Percentiles rank a stretch among this genome's conserved stretches.
These are phyloP conservation scores for Bubo bubo DNA, from an alignment of 2,113 vertebrate genomes.

Conservation along the genomic window DNA sequence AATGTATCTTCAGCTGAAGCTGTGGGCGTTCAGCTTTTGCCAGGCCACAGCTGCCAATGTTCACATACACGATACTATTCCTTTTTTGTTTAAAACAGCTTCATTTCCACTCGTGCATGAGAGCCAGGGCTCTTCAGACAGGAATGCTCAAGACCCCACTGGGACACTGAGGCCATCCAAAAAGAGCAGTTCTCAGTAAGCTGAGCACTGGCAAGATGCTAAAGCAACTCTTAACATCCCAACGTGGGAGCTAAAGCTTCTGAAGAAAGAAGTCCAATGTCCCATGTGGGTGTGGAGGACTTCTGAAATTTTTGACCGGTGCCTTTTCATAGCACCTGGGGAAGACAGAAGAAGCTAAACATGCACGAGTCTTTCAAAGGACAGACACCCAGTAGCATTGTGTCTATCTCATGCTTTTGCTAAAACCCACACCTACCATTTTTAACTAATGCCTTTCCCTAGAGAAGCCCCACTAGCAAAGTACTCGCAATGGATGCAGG, in stretches of 20 bases:
- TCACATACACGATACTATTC: not conserved
- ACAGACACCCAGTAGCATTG: not conserved
- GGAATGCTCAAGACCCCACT: not conserved
- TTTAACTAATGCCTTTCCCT: not conserved
- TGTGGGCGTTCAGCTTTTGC: not conserved
- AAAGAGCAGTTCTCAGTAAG: constrained; percentile 14
- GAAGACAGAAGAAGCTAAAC: not conserved
- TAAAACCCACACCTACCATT: not conserved
- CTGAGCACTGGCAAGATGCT: not conserved
- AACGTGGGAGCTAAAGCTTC: not conserved
- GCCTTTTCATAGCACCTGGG: not conserved
- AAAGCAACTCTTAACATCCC: not conserved
- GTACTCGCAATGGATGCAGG: not conserved
- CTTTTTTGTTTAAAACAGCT: not conserved
- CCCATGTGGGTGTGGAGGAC: not conserved
- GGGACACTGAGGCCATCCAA: not conserved
- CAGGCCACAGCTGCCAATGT: not conserved
- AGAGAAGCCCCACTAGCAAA: not conserved
- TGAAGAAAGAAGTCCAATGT: not conserved
- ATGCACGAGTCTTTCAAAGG: not conserved
- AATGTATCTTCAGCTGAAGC: not conserved
- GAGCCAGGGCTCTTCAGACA: constrained; percentile 14
- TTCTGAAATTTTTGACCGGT: not conserved
- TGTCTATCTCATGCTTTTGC: not conserved
- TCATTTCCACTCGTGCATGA: not conserved